Evolutionary conservation across 2,113 vertebrate genomes (phyloP).

Genomic region (Lutjanus erythropterus): DNA sequence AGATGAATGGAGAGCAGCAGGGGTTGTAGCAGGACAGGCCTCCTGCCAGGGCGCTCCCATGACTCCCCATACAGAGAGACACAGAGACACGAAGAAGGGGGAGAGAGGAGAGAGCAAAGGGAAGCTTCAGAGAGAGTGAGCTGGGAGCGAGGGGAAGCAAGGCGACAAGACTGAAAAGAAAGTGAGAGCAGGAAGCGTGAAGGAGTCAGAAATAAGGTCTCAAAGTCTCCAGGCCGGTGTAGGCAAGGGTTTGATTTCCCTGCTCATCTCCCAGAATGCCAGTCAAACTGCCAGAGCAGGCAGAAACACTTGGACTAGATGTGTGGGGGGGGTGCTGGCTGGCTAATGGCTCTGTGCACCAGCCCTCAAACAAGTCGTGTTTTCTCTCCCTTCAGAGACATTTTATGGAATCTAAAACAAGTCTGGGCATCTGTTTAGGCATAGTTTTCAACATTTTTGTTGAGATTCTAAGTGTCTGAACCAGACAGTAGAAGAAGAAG

Average conservation of each 20-base stretch:
- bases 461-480: neutral
- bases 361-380: no score
- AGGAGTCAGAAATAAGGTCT: constrained; percentile 38
- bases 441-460: neutral
- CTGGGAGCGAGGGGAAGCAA: constrained; percentile 5
- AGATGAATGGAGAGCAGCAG: constrained; percentile 34
- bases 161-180: neutral
- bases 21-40: constrained; percentile 28
- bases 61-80: neutral
- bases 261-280: constrained; percentile 22
- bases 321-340: neutral
- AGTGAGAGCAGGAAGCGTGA: constrained; percentile 37
- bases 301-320: neutral
- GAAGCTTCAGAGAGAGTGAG: constrained; percentile 1
- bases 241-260: constrained; percentile 26
- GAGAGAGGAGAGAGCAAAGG: neutral
- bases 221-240: constrained; percentile 14
- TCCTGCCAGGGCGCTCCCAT: constrained; percentile 17
- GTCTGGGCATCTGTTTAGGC: neutral
- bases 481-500: no score
- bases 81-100: neutral
- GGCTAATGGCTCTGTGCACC: neutral
- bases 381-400: neutral
- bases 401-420: neutral
- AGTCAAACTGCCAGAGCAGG: constrained; percentile 19